These are phyloP conservation scores for Sebastes vulpes DNA, from an alignment of 2,797 vertebrate genomes.

Conservation along the genomic window DNA sequence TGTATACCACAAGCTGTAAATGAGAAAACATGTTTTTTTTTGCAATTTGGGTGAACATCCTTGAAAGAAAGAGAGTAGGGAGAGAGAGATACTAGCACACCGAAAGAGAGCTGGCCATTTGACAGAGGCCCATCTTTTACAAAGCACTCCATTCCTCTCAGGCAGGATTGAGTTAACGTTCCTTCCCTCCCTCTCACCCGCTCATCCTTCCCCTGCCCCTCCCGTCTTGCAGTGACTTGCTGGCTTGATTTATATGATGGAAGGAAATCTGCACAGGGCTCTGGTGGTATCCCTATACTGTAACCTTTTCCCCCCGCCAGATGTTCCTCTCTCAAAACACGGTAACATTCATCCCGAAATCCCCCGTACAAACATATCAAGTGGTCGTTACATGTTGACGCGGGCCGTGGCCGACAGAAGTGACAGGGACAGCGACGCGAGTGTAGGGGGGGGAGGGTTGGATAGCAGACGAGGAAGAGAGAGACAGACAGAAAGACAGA, in stretches of 20 bases:
- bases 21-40: neutral
- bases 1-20: neutral
- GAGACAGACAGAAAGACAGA: conserved; percentile 43
- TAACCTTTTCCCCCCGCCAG: conserved; percentile 89
- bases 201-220: conserved; percentile 61
- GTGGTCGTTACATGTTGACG: conserved; percentile 84
- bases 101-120: conserved; percentile 50
- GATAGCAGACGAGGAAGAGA: conserved; percentile 15
- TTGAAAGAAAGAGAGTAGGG: neutral
- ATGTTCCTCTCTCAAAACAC: conserved; percentile 88
- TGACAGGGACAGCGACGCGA: conserved; percentile 72
- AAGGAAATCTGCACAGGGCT: conserved; percentile 88
- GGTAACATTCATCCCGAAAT: conserved; percentile 86
- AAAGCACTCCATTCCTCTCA: conserved; percentile 70
- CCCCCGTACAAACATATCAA: conserved; percentile 87
- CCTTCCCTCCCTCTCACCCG: conserved; percentile 54
- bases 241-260: conserved; percentile 89
- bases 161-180: conserved; percentile 84
- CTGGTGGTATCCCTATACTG: conserved; percentile 84
- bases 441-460: neutral
- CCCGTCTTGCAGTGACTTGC: conserved; percentile 81
- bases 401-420: conserved; percentile 72
- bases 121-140: conserved; percentile 65
- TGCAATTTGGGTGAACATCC: neutral
- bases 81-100: conserved; percentile 2